These are phyloP conservation scores for Chironomus striatipennis DNA, from an alignment of 1,140 invertebrate genomes.

Conservation along the genomic window DNA sequence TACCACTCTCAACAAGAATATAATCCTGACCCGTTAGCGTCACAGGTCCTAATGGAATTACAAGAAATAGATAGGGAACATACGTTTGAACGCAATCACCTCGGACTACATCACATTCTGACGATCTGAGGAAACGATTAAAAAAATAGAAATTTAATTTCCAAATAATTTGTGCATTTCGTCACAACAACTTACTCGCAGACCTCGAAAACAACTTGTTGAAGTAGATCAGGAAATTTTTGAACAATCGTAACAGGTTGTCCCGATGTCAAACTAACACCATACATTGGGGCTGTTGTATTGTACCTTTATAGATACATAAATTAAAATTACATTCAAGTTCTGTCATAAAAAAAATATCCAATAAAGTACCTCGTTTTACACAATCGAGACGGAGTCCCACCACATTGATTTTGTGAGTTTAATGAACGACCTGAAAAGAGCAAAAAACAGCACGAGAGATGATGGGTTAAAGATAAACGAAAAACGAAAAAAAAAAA, in stretches of 20 bases:
- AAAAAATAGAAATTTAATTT: slow-evolving; percentile 26
- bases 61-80: slow-evolving; percentile 82
- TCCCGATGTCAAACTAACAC: slow-evolving; percentile 81
- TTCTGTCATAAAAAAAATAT: neutral
- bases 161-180: slow-evolving; percentile 13
- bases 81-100: slow-evolving; percentile 88
- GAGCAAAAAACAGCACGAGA: no score
- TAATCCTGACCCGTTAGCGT: slow-evolving; percentile 87
- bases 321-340: slow-evolving; percentile 6
- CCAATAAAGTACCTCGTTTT: slow-evolving; percentile 58
- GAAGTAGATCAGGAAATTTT: slow-evolving; percentile 87
- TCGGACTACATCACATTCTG: slow-evolving; percentile 76
- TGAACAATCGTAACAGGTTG: slow-evolving; percentile 89
- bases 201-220: slow-evolving; percentile 88
- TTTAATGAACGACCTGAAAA: slow-evolving; percentile 25
- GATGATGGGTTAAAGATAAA: no score
- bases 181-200: slow-evolving; percentile 54
- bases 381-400: slow-evolving; percentile 67
- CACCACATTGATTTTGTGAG: slow-evolving; percentile 41
- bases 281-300: slow-evolving; percentile 75
- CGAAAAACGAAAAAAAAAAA: neutral
- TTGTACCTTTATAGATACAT: neutral
- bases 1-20: slow-evolving; percentile 68
- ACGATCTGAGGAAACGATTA: slow-evolving; percentile 70
- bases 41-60: slow-evolving; percentile 81